A percentile compares a stretch with the other conserved stretches of the same genome.
phyloP scores from a whole-genome alignment of 64 coral and sea anemone species.

The Actinia tenebrosa region DNA sequence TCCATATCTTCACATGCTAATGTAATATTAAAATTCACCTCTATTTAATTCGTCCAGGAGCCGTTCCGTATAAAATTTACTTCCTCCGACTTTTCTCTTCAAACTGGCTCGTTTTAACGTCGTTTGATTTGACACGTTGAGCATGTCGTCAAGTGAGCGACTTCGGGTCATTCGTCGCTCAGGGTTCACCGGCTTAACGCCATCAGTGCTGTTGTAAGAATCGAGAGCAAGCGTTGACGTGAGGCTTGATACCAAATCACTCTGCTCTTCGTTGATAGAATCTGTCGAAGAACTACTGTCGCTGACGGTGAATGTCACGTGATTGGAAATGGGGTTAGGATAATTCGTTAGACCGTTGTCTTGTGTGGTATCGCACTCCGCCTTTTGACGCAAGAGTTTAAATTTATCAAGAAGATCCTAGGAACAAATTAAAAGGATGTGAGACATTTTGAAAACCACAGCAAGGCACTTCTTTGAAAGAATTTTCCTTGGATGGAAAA shows the following conservation, averaged over 20 bases:
- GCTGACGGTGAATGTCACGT: background rate
- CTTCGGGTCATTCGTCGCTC: conserved; percentile 73
- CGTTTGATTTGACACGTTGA: conserved; percentile 33
- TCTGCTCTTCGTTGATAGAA: conserved; percentile 13
- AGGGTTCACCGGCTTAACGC: background rate
- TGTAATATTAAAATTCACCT: conserved; percentile 22
- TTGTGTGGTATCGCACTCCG: conserved; percentile 37
- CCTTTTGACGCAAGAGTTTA: conserved; percentile 26
- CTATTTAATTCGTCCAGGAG: conserved; percentile 38
- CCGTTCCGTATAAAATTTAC: conserved; percentile 78
- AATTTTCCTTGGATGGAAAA: too few species aligned
- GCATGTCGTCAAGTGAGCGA: conserved; percentile 87
- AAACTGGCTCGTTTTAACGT: conserved; percentile 32
- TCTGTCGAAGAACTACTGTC: background rate
- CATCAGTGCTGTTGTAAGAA: background rate
- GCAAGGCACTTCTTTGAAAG: too few species aligned
- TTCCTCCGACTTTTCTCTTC: conserved; percentile 57
- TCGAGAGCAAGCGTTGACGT: background rate
- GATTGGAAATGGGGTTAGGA: background rate
- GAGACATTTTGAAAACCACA: too few species aligned
- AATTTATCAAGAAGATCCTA: conserved; percentile 37
- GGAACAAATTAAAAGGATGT: background rate
- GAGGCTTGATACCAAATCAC: background rate
- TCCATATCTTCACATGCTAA: background rate
- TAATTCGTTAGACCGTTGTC: background rate